Conservation (phyloP, 2,888 invertebrate species). For the Conomelus anceps region DNA sequence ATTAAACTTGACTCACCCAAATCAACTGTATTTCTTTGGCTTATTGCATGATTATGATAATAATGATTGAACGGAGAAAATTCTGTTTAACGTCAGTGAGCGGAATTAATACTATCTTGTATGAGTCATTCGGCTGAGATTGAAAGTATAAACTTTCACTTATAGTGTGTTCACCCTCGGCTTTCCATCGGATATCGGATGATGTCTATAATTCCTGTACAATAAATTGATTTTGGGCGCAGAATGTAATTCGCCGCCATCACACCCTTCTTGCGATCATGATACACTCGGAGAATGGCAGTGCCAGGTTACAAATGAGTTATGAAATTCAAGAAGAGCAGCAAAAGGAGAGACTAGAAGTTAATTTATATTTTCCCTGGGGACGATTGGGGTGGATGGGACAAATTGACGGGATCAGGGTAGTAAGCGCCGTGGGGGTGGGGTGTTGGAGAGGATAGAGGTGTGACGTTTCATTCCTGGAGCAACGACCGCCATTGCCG, state of each 20-base stretch:
- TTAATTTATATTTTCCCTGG: neutral
- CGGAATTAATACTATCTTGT: neutral
- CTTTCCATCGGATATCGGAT: neutral
- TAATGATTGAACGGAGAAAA: neutral
- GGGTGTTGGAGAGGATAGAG: neutral
- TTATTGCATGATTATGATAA: neutral
- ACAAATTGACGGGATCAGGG: neutral
- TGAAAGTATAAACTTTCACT: neutral
- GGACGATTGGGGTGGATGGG: neutral
- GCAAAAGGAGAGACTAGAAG: neutral
- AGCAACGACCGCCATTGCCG: neutral
- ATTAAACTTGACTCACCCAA: no score
- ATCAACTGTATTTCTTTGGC: no score
- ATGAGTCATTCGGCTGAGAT: neutral
- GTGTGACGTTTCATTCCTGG: constrained; percentile 7
- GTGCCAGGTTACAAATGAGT: neutral
- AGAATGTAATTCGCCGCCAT: neutral
- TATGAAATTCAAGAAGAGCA: neutral
- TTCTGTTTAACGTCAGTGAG: neutral
- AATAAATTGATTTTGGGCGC: neutral
- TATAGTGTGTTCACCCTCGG: neutral
- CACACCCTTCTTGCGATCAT: neutral
- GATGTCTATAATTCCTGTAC: neutral
- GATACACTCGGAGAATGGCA: neutral
- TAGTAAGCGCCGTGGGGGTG: neutral